Conservation (phyloP, 2,888 invertebrate species). For the Diarsia dahlii region DNA sequence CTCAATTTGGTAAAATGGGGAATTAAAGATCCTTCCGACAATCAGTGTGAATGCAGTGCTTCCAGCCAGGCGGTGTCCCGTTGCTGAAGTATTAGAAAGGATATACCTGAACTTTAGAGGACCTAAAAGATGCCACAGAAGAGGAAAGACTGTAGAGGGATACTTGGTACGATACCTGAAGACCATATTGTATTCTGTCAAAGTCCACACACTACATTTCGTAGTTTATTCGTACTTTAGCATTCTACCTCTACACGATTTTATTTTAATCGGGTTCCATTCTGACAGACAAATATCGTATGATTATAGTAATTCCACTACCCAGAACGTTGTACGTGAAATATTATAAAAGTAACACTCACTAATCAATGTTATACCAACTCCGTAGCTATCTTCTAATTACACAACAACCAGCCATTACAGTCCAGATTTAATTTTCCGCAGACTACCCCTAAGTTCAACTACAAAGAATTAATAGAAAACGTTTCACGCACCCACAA, state of each 20-base stretch:
- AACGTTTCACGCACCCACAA: conserved; percentile 60
- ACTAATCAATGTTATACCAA: not conserved
- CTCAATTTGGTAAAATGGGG: too few species aligned
- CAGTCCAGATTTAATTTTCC: conserved; percentile 46
- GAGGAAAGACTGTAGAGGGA: too few species aligned
- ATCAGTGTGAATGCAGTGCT: too few species aligned
- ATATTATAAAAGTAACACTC: not conserved
- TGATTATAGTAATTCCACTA: not conserved
- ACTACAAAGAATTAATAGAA: conserved; percentile 61
- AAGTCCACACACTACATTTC: not conserved
- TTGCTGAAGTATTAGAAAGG: too few species aligned
- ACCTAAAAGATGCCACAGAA: too few species aligned
- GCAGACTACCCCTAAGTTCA: conserved; percentile 26
- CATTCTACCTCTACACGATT: not conserved
- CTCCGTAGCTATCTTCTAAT: conserved; percentile 7
- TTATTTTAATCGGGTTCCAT: not conserved
- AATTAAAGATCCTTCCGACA: too few species aligned
- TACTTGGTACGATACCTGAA: too few species aligned
- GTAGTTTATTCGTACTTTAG: not conserved
- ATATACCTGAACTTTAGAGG: too few species aligned
- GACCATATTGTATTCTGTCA: too few species aligned
- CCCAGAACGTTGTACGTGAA: not conserved
- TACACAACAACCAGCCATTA: conserved; percentile 17
- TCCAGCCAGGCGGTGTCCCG: too few species aligned
- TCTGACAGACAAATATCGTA: not conserved